These are phyloP conservation scores for Saguinus midas DNA, from an alignment of 2,113 vertebrate genomes.

Conservation along the genomic window DNA sequence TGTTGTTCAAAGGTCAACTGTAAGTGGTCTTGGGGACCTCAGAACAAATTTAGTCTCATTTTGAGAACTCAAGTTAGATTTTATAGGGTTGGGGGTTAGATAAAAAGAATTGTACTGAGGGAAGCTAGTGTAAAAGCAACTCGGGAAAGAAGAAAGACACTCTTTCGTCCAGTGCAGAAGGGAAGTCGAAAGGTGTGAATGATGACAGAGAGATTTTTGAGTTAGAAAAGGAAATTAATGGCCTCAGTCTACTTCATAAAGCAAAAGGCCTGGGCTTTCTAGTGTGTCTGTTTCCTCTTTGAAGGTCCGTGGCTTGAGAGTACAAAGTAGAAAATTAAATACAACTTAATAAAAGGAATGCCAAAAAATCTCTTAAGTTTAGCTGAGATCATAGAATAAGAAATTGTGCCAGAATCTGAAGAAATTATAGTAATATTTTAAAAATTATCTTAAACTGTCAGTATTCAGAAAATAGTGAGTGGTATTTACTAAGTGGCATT, in stretches of 20 bases:
- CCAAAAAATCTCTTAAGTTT: not conserved
- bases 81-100: not conserved
- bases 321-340: not conserved
- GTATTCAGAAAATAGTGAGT: not conserved
- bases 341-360: not conserved
- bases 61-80: not conserved
- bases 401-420: not conserved
- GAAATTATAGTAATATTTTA: not conserved
- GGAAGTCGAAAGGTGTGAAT: not conserved
- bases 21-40: not conserved
- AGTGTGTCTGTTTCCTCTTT: not conserved
- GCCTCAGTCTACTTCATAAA: not conserved
- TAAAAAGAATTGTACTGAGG: not conserved
- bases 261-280: not conserved
- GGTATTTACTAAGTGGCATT: not conserved
- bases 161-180: not conserved
- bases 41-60: not conserved
- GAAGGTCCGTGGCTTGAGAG: not conserved
- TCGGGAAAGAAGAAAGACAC: not conserved
- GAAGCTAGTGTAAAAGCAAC: not conserved
- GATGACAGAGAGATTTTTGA: not conserved
- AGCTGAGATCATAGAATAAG: not conserved
- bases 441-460: not conserved
- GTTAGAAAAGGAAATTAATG: not conserved
- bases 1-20: not conserved